Percentiles rank a stretch among this genome's conserved stretches.
phyloP scores from a whole-genome alignment of 92 coral and sea anemone genomes.

The Anthopleura xanthogrammica region DNA sequence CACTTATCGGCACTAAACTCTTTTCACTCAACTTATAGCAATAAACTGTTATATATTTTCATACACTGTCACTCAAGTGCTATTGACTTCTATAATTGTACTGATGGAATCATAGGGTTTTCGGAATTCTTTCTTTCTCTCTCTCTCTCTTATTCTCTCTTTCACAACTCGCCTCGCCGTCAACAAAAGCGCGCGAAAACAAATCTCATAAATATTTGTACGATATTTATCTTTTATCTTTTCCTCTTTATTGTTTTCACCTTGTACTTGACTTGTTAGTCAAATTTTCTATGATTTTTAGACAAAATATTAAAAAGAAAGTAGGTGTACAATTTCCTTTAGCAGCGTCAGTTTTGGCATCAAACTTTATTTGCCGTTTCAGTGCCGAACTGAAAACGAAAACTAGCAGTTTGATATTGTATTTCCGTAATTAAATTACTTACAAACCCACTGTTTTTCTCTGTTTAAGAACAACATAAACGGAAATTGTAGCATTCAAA shows the following conservation, averaged over 20 bases:
- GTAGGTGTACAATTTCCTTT: neutral
- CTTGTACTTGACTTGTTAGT: neutral
- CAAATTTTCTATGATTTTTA: neutral
- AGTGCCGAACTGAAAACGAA: slow-evolving; percentile 7
- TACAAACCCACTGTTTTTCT: neutral
- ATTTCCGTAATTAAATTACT: neutral
- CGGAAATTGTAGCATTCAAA: neutral
- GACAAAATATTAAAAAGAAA: slow-evolving; percentile 1
- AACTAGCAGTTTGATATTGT: neutral
- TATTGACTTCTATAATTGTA: neutral
- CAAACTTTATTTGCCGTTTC: neutral
- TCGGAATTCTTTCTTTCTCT: neutral
- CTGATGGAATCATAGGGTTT: neutral
- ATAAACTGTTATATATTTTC: neutral
- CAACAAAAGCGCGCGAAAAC: slow-evolving; percentile 11
- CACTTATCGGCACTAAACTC: neutral
- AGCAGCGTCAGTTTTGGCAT: slow-evolving; percentile 3
- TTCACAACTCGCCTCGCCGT: neutral
- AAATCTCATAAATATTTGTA: neutral
- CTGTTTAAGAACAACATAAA: neutral
- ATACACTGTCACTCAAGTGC: neutral
- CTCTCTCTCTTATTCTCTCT: neutral
- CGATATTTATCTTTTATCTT: neutral
- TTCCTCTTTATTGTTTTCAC: neutral
- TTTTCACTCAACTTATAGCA: neutral